Base-by-base conservation (phyloP, 2,113 vertebrate species). In the Elephas maximus region DNA sequence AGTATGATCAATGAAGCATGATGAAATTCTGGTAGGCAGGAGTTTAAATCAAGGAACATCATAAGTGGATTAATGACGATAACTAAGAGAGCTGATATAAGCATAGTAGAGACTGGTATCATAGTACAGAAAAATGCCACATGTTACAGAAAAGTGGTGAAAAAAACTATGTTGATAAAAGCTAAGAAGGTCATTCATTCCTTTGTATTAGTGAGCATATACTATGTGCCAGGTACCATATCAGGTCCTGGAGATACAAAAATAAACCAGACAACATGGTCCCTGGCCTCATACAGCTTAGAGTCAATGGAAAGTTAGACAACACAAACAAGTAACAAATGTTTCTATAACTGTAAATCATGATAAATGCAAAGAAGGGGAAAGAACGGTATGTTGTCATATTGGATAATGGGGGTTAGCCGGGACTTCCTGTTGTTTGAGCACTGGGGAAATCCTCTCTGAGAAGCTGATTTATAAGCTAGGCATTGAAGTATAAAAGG, bases 191-290 rank as follows among this genome's bases (percentile, higher is more conserved):
- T 69, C 2, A 57, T 81, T 81, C 26, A 62, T 88, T 81, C 18
- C 71, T 37, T 92, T 14, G 63, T n/a, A 57, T 83, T 44, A 74
- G 4, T 37, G 18, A 87, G 15, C 20, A 20, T 76, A 53, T 81
- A 24, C 41, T 78, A 5, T n/a, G 6, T 83, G 26, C 15, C 62
- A 73, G 37, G 44, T 17, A 57, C 26, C 76, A 41, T 53, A 71
- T 89, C 84, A 33, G n/a, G 65, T 60, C 37, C 33, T 82, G 18
- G 8, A 44, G 53, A 96, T 73, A 26, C 6, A 93, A 94, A 95
- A 71, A 69, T 92, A 93, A 95, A 51, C 2, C 41, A 93, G 18
- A 44, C 6, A 62, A 30, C 30, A 73, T 88, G 26, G 4, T 20
- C 24, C 8, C 21, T 87, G 30, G 8, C 21, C 62, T 80, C 8